phyloP scores from a whole-genome alignment of 1,140 invertebrate species.

The Pissodes strobi region DNA sequence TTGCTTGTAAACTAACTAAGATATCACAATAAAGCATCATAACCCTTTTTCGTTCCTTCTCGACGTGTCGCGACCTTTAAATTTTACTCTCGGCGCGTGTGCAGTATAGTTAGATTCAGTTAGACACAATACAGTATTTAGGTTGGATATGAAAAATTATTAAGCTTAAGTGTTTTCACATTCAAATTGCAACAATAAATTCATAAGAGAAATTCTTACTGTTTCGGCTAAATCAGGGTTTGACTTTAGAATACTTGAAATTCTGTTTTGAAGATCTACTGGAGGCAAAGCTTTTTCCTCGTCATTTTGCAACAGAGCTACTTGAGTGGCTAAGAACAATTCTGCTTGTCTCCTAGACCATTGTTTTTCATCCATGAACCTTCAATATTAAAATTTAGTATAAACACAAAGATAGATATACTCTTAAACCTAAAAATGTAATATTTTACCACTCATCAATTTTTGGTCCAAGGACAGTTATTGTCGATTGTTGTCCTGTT shows the following conservation, averaged over 20 bases:
- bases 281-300: conserved; percentile 79
- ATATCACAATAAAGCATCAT: too few species aligned
- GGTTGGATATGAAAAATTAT: too few species aligned
- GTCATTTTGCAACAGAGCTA: conserved; percentile 77
- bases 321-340: conserved; percentile 84
- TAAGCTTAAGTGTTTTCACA: too few species aligned
- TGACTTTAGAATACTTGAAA: conserved; percentile 75
- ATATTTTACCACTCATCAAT: conserved; percentile 40
- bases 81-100: too few species aligned
- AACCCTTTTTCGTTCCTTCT: too few species aligned
- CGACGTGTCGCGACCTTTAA: too few species aligned
- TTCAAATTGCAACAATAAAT: too few species aligned
- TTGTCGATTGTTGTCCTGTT: conserved; percentile 23
- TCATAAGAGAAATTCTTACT: too few species aligned
- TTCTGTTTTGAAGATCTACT: conserved; percentile 72
- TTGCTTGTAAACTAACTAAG: too few species aligned
- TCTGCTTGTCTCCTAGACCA: conserved; percentile 87
- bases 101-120: too few species aligned
- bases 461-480: conserved; percentile 29
- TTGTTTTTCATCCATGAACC: conserved; percentile 59
- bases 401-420: too few species aligned
- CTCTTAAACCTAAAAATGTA: background rate
- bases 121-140: too few species aligned
- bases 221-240: conserved; percentile 84
- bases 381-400: conserved; percentile 7